Percentiles rank a stretch among this genome's conserved stretches.
These are phyloP conservation scores for Panagrolaimus sp. DNA, from an alignment of 1,140 invertebrate genomes.

Conservation along the genomic window DNA sequence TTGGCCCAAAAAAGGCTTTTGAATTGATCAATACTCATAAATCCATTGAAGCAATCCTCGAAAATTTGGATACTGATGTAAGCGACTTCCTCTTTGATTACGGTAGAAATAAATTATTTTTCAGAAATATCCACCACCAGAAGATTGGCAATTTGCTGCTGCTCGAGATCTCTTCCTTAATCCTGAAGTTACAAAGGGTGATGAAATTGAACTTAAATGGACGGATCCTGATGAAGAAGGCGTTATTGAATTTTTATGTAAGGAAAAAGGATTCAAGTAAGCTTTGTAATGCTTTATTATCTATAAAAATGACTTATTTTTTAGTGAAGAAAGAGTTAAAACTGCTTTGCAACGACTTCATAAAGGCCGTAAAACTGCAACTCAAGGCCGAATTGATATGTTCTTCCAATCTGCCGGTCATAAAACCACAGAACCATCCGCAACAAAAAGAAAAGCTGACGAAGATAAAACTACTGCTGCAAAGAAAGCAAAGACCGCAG, in stretches of 20 bases:
- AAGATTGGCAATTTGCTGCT: slow-evolving; percentile 62
- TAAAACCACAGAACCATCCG: slow-evolving; percentile 27
- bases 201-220: slow-evolving; percentile 66
- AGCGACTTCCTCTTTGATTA: not conserved
- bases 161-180: slow-evolving; percentile 79
- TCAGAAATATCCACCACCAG: slow-evolving; percentile 59
- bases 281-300: too few species aligned
- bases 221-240: slow-evolving; percentile 87
- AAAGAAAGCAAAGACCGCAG: slow-evolving; percentile 9
- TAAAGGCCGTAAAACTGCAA: slow-evolving; percentile 76
- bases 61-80: slow-evolving; percentile 75
- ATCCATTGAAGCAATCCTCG: slow-evolving; percentile 77
- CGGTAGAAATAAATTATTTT: not conserved
- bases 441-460: slow-evolving; percentile 46
- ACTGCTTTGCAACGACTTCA: slow-evolving; percentile 83
- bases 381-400: slow-evolving; percentile 84
- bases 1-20: slow-evolving; percentile 93
- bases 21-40: slow-evolving; percentile 82
- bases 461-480: slow-evolving; percentile 27
- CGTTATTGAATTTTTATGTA: slow-evolving; percentile 82
- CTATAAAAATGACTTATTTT: too few species aligned
- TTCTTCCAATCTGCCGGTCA: slow-evolving; percentile 72
- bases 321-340: slow-evolving; percentile 80
- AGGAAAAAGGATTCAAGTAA: slow-evolving; percentile 70
- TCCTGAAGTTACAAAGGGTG: slow-evolving; percentile 75